A percentile compares a stretch with the other conserved stretches of the same genome.
phyloP scores from a whole-genome alignment of 1,140 invertebrate species.

The Calliphora vicina region DNA sequence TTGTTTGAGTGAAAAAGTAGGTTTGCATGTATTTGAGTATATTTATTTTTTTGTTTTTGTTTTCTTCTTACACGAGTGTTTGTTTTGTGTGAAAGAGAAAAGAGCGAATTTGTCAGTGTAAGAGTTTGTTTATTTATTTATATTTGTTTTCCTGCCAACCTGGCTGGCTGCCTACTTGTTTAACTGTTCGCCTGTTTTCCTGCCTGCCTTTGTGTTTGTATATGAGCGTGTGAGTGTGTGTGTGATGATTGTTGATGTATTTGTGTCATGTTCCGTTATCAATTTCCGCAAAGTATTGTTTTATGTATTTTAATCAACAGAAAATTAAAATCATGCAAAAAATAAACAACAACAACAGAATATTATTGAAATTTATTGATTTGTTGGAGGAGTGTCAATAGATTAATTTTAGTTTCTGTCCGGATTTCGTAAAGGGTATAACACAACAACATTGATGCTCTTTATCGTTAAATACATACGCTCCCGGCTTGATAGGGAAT shows the following conservation, averaged over 20 bases:
- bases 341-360: not conserved
- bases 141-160: not conserved
- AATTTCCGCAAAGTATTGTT: constrained; percentile 23
- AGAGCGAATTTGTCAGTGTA: not conserved
- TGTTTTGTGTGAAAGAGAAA: not conserved
- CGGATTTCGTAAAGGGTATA: too few relatives aligned
- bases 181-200: too few relatives aligned
- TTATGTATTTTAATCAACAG: constrained; percentile 16
- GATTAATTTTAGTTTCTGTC: too few relatives aligned
- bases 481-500: too few relatives aligned
- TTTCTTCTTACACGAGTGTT: too few relatives aligned
- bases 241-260: not conserved
- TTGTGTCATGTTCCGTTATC: constrained; percentile 18
- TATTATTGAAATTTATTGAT: constrained; percentile 18
- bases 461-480: too few relatives aligned
- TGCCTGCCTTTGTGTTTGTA: not conserved
- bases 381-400: not conserved
- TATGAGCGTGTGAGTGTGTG: not conserved
- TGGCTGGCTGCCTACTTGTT: not conserved
- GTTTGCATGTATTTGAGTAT: not conserved
- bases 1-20: not conserved
- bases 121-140: not conserved
- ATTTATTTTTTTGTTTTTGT: not conserved
- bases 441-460: too few relatives aligned
- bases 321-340: not conserved